Evolutionary conservation across 2,888 invertebrate genomes (phyloP).

Genomic region (Lasioglossum morio): DNA sequence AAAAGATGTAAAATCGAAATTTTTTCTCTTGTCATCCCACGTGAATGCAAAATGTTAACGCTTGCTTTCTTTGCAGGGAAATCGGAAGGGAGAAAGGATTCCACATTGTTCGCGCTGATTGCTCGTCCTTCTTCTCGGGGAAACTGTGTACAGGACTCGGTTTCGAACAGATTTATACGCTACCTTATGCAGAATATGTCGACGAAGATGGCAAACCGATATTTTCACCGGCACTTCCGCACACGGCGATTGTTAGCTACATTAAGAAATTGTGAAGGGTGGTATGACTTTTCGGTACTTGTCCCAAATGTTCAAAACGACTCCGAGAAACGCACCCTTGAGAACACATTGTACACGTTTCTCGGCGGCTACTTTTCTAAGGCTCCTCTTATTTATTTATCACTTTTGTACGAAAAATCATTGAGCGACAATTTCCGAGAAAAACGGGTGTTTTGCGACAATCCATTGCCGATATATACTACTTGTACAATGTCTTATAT

Average conservation of each 20-base stretch:
- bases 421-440: not conserved
- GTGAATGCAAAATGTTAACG: slow-evolving; percentile 8
- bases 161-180: slow-evolving; percentile 88
- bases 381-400: slow-evolving; percentile 40
- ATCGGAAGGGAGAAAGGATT: slow-evolving; percentile 86
- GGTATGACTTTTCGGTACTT: slow-evolving; percentile 22
- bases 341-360: not conserved
- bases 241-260: slow-evolving; percentile 87
- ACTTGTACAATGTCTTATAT: not conserved
- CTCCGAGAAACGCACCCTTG: slow-evolving; percentile 36
- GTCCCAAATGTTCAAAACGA: slow-evolving; percentile 26
- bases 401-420: slow-evolving; percentile 37
- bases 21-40: no score
- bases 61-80: slow-evolving; percentile 85
- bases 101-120: slow-evolving; percentile 89
- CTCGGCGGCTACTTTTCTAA: slow-evolving; percentile 6
- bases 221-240: slow-evolving; percentile 89
- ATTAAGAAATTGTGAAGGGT: slow-evolving; percentile 79
- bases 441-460: not conserved
- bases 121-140: slow-evolving; percentile 91
- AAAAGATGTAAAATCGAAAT: not conserved
- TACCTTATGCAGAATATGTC: slow-evolving; percentile 88
- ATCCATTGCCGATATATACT: not conserved
- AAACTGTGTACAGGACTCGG: slow-evolving; percentile 90
- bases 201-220: slow-evolving; percentile 88